phyloP scores from a whole-genome alignment of 2,797 vertebrate species.

The Aulostomus chinensis region DNA sequence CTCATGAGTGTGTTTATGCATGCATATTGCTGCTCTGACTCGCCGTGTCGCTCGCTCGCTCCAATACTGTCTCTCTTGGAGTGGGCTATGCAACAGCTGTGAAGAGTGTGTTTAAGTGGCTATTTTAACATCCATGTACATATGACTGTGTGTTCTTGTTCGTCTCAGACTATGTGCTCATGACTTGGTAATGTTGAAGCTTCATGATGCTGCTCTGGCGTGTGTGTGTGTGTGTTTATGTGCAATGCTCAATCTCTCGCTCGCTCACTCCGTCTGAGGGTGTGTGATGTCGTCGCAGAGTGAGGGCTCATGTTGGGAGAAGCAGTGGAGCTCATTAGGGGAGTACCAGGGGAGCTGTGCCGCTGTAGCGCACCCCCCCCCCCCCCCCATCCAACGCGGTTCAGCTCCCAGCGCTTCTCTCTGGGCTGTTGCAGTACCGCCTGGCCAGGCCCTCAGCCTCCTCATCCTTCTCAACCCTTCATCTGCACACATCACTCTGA shows the following conservation, averaged over 20 bases:
- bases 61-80: constrained; percentile 25
- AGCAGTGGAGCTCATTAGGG: constrained; percentile 72
- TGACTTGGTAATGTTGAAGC: constrained; percentile 21
- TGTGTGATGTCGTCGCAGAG: constrained; percentile 61
- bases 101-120: constrained; percentile 10
- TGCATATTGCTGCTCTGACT: constrained; percentile 33
- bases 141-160: constrained; percentile 26
- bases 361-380: constrained; percentile 35
- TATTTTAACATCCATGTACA: constrained; percentile 27
- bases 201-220: constrained; percentile 31
- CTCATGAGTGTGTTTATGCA: constrained; percentile 28
- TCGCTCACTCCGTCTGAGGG: constrained; percentile 11
- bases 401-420: constrained; percentile 58
- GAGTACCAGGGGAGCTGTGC: constrained; percentile 58
- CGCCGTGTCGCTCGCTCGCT: constrained; percentile 13
- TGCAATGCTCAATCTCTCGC: constrained; percentile 8
- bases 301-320: constrained; percentile 56
- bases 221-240: constrained; percentile 14
- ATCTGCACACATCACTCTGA: constrained; percentile 50
- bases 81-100: constrained; percentile 40
- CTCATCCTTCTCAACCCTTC: constrained; percentile 64
- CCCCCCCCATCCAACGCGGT: constrained; percentile 11
- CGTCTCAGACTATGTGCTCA: constrained; percentile 38
- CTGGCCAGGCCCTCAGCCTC: constrained; percentile 57
- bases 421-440: constrained; percentile 48